phyloP scores from a whole-genome alignment of 2,888 invertebrate species.

The Phasia obesa region DNA sequence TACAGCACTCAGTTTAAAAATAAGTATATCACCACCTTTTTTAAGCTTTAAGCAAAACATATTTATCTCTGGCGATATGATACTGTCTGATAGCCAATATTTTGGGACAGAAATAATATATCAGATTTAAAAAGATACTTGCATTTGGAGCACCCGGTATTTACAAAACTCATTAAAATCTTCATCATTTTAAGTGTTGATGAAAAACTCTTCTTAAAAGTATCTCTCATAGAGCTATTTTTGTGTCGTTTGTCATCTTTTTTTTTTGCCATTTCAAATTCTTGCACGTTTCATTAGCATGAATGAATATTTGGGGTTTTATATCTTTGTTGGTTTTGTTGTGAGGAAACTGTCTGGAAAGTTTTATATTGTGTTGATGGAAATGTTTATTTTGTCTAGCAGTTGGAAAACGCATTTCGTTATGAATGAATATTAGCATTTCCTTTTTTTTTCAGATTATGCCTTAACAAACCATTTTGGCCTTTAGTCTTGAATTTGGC shows the following conservation, averaged over 20 bases:
- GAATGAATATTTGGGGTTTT: constrained; percentile 42
- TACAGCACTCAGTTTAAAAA: too few relatives aligned
- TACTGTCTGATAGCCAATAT: too few relatives aligned
- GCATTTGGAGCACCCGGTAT: too few relatives aligned
- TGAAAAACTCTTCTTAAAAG: constrained; percentile 49
- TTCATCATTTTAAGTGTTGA: constrained; percentile 57
- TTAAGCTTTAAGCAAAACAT: too few relatives aligned
- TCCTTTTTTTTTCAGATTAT: constrained; percentile 25
- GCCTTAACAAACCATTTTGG: constrained; percentile 47
- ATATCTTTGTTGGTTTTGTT: not conserved
- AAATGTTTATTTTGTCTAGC: constrained; percentile 53
- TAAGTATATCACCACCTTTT: too few relatives aligned
- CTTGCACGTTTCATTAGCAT: constrained; percentile 42
- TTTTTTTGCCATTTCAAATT: constrained; percentile 12
- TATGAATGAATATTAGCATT: constrained; percentile 33
- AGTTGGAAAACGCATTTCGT: constrained; percentile 53
- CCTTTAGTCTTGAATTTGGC: constrained; percentile 23
- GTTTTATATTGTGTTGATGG: constrained; percentile 62
- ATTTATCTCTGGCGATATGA: too few relatives aligned
- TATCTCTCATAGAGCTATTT: not conserved
- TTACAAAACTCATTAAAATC: constrained; percentile 64
- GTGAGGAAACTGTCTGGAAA: constrained; percentile 69
- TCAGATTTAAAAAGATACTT: too few relatives aligned
- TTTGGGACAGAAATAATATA: too few relatives aligned
- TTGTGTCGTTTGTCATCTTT: not conserved